Evolutionary conservation across 2,888 invertebrate species (phyloP), one percentile per base, ranked within the genome.

Genomic region (Mesoligia furuncula): DNA sequence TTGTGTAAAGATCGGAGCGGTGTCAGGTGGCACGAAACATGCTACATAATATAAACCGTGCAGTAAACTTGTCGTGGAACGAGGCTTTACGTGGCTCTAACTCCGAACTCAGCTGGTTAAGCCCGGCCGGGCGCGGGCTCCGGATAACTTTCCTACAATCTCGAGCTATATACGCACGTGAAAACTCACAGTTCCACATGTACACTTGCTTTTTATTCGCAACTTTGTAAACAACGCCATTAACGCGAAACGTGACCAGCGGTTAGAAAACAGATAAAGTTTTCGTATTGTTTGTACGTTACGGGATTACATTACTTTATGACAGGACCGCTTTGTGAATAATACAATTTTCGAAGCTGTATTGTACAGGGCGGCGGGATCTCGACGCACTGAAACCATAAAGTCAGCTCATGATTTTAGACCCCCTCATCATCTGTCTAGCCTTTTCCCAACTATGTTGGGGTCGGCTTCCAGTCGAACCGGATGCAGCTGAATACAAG

Each of bases 11-110:
- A 87, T 86, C 85, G 79, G 81, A 86, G 86, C 84, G 83, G 88
- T 90, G 90, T 91, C 91, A 91, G 91, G 91, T 91, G 90, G 83
- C 87, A 87, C 81, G 89, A 87, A 88, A 85, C 85, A 83, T 74
- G 81, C 74, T 85, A 92, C 88, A 91, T 91, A 90, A 92, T 91
- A 91, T 87, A 91, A 90, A 91, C 91, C 90, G 90, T 90, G 91
- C 88, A 87, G 81, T 87, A 88, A 90, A 90, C 88, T 91, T 87
- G 87, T 90, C 84, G 81, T 82, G 83, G 82, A 84, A 80, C 84
- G 87, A 88, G 79, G 87, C 85, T 89, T 87, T 87, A 86, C 86
- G 81, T 85, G 78, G 83, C 85, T 84, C 85, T 89, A 89, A 88
- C 89, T 91, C 82, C 73, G 73, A 89, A 86, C 86, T 86, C 84